Evolutionary conservation across 2,113 vertebrate genomes (phyloP), one percentile per base, ranked within the genome.

Genomic region (Oceanites oceanicus): DNA sequence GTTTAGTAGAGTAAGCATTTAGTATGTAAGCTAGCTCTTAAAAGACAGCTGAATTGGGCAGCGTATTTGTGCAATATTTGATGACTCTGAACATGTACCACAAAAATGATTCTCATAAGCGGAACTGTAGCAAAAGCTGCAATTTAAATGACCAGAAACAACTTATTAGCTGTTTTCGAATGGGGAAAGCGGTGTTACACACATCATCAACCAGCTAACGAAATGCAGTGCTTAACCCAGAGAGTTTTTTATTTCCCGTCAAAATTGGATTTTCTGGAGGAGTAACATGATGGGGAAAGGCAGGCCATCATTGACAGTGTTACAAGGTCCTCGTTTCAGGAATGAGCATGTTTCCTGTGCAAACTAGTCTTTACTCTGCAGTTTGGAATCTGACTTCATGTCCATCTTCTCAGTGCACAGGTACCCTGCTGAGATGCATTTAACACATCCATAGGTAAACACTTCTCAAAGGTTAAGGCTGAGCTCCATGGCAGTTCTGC

Each of bases 381-480:
- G 44, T 93, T 92, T 79, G 87, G 89, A 93, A 92, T 88, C 67
- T 79, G 65, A 66, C 71, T 97, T 72, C 53, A 76, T 88, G 91
- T 85, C 94, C 95, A 84, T 65, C 77, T 77, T 70, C 68, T 84
- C 77, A 95, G 17, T 58, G 94, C 59, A 88, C 36, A 95, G 93
- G 70, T 74, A 93, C 76, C 63, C 93, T 79, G 93, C 59, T 91
- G 95, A 85, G 95, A 88, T 92, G 85, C 7, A 30, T 89, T 95
- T 96, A 97, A 94, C 93, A 90, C 79, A 95, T 86, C 88, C 97
- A 86, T 59, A 91, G 95, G 80, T 82, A 98, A 98, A 97, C 75
- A 97, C 36, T 97, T 86, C 79, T 95, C 78, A 90, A 92, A 96
- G 95, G 96, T 98, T 97, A 97, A 90, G 94, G 83, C 94, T 94